Base-by-base conservation (phyloP, 2,888 invertebrate species). In the Dendrolimus houi region DNA sequence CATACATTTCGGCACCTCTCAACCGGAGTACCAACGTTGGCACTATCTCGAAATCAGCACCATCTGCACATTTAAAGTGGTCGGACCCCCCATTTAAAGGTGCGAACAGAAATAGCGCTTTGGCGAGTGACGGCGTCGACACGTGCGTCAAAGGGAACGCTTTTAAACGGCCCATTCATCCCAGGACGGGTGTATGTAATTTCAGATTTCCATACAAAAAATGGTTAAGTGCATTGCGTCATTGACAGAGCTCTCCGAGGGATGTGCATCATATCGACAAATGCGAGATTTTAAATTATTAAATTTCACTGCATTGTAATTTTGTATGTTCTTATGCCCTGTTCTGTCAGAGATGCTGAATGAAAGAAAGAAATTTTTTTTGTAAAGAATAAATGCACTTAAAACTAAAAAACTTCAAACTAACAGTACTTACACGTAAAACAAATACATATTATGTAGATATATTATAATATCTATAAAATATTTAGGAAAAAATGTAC, bases 111-210 rank as follows among this genome's bases (percentile, higher is more conserved):
- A 82, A 82, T 77, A 75, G 70, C 75, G 57, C 29, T 57, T 57
- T 54, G 47, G 47, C 47, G 47, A 47, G 47, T 47, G 75, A 75
- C 75, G 74, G 47, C 54, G 52, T 52, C 56, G 55, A 55, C 55
- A 56, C 58, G 58, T 40, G 59, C 62, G 72, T 64, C 64, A 69
- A 68, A 70, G 67, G 77, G 75, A 79, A 79, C 77, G 81, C 82
- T 81, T 83, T 85, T 78, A 81, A 79, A 75, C 77, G 81, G 73
- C 76, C 81, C 81, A 81, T 81, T 82, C 79, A 79, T 75, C 65
- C 47, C 9, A 12, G 47, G 47, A 83, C 77, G 76, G 84, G 83
- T 80, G 83, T 83, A 77, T 82, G 83, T 83, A 83, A 86, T 82
- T 83, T 81, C 82, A 83, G 83, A 81, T 75, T 47, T 78, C 69